Conservation (phyloP, 2,113 vertebrate species). For the Equus przewalskii region DNA sequence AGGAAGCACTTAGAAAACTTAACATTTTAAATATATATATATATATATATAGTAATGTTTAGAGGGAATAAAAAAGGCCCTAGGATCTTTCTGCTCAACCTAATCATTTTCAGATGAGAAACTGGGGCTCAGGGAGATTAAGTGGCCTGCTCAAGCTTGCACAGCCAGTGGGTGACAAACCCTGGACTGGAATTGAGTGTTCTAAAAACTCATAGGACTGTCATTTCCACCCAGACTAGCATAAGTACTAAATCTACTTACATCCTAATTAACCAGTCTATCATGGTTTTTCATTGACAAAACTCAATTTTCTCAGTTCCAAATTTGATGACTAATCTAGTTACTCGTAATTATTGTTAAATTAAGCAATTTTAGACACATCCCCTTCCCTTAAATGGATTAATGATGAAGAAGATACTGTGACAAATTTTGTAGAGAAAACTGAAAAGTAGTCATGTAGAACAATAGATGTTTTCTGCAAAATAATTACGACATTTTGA, state of each 20-base stretch:
- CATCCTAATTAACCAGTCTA: neutral
- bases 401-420: neutral
- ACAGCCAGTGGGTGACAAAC: neutral
- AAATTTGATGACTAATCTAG: neutral
- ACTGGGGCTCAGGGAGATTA: neutral
- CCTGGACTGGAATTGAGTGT: neutral
- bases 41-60: neutral
- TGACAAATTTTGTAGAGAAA: constrained; percentile 3
- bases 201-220: neutral
- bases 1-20: neutral
- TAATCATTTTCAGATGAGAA: constrained; percentile 34
- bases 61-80: neutral
- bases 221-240: neutral
- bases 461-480: neutral
- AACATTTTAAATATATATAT: neutral
- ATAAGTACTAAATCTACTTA: neutral
- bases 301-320: neutral
- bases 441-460: neutral
- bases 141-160: neutral
- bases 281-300: neutral
- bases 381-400: neutral
- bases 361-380: neutral
- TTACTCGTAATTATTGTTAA: neutral
- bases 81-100: neutral
- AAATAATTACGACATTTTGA: neutral